These are phyloP conservation scores for Crotalus tigris DNA, from an alignment of 2,113 vertebrate species.

Conservation along the genomic window DNA sequence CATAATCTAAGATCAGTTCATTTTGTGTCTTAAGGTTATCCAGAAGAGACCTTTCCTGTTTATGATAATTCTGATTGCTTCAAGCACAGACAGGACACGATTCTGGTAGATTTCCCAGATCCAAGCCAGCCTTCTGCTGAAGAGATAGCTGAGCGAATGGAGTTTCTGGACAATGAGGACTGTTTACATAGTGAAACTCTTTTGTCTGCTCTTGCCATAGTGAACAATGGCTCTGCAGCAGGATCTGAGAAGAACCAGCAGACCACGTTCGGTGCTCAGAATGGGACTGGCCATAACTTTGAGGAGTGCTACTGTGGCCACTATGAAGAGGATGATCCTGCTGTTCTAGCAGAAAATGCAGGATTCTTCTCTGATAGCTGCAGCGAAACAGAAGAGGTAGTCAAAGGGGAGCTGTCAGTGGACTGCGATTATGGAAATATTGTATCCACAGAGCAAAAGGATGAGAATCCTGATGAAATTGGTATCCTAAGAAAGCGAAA, in stretches of 20 bases:
- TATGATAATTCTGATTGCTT: constrained; percentile 69
- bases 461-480: constrained; percentile 27
- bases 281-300: constrained; percentile 61
- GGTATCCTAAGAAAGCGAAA: constrained; percentile 76
- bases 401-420: constrained; percentile 44
- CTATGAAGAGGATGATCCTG: constrained; percentile 71
- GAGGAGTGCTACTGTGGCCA: constrained; percentile 55
- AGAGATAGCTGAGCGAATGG: constrained; percentile 87
- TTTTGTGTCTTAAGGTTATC: constrained; percentile 71
- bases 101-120: constrained; percentile 71
- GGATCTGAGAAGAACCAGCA: constrained; percentile 24
- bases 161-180: constrained; percentile 69
- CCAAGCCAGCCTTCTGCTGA: constrained; percentile 80
- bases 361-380: constrained; percentile 69
- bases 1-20: constrained; percentile 25
- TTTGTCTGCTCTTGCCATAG: constrained; percentile 28
- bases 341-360: constrained; percentile 81
- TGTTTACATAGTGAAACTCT: constrained; percentile 45
- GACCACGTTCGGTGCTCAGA: constrained; percentile 57
- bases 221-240: constrained; percentile 13
- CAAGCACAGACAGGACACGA: constrained; percentile 60
- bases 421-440: constrained; percentile 47
- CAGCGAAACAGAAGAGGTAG: constrained; percentile 73
- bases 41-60: constrained; percentile 84
- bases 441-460: constrained; percentile 7